Conservation (phyloP, 2,797 vertebrate genomes). For the Podargus strigoides region DNA sequence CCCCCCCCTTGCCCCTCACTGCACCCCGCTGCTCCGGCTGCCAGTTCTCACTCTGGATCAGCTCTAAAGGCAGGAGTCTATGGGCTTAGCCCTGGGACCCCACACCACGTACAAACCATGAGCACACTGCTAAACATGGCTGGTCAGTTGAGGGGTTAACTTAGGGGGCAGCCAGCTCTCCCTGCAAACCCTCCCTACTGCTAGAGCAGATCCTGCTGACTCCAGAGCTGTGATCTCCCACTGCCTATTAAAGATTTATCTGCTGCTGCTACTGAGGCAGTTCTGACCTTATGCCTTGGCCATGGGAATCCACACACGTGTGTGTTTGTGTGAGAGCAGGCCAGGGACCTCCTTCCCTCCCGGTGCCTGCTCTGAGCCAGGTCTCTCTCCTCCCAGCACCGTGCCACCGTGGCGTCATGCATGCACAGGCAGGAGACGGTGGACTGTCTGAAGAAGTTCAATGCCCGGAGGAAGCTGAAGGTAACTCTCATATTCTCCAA, state of each 20-base stretch:
- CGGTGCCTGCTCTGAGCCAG: neutral
- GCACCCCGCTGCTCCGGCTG: rapidly evolving
- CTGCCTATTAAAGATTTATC: slow-evolving; percentile 16
- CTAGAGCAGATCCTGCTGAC: neutral
- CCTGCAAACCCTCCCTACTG: neutral
- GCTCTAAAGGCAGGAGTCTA: neutral
- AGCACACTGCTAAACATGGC: neutral
- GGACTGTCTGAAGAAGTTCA: slow-evolving; percentile 98
- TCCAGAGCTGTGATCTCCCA: neutral
- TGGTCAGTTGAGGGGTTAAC: neutral
- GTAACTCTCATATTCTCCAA: slow-evolving; percentile 64
- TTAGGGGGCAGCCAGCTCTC: neutral
- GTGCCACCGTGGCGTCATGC: slow-evolving; percentile 95
- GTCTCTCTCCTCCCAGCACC: slow-evolving; percentile 79
- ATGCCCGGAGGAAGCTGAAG: slow-evolving; percentile 96
- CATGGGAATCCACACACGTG: neutral
- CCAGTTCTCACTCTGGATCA: neutral
- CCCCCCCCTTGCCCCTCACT: no score
- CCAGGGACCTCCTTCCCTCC: neutral
- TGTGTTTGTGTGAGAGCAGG: neutral
- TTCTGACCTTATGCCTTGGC: rapidly evolving
- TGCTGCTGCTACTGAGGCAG: neutral
- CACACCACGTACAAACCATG: rapidly evolving
- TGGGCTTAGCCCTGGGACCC: neutral
- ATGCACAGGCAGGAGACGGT: slow-evolving; percentile 99